Conservation (phyloP, 2,797 vertebrate species). For the Chelon labrosus region DNA sequence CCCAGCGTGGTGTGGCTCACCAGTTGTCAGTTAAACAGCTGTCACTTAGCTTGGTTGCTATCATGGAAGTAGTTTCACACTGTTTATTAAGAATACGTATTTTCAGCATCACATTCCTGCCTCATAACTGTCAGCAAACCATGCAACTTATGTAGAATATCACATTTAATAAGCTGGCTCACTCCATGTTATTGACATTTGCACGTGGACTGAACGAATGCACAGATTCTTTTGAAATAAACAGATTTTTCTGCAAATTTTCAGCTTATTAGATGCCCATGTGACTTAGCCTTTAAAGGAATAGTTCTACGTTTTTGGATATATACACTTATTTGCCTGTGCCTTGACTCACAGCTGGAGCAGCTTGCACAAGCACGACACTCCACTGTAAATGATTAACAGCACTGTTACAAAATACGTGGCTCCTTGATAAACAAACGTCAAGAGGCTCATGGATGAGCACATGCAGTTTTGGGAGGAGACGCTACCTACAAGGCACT, state of each 20-base stretch:
- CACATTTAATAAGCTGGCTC: background rate
- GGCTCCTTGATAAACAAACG: no score
- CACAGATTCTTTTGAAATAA: background rate
- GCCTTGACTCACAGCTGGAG: background rate
- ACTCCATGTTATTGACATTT: no score
- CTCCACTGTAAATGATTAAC: slow-evolving; percentile 6
- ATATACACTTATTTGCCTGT: background rate
- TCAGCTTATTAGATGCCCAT: background rate
- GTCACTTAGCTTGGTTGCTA: no score
- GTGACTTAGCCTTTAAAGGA: background rate
- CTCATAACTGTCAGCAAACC: background rate
- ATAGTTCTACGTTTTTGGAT: background rate
- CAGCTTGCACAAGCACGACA: background rate
- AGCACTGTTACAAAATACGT: background rate
- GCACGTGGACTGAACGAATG: no score
- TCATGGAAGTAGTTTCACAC: no score
- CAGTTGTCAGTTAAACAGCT: background rate
- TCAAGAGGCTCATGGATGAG: background rate
- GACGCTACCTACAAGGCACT: background rate
- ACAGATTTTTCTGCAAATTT: background rate
- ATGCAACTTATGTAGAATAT: no score
- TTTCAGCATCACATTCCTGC: background rate
- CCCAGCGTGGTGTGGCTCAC: background rate
- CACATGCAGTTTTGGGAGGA: background rate
- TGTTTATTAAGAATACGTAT: no score